A percentile compares a stretch with the other conserved stretches of the same genome.
These are phyloP conservation scores for Cephus pygmeus DNA, from an alignment of 2,888 invertebrate species.

Conservation along the genomic window DNA sequence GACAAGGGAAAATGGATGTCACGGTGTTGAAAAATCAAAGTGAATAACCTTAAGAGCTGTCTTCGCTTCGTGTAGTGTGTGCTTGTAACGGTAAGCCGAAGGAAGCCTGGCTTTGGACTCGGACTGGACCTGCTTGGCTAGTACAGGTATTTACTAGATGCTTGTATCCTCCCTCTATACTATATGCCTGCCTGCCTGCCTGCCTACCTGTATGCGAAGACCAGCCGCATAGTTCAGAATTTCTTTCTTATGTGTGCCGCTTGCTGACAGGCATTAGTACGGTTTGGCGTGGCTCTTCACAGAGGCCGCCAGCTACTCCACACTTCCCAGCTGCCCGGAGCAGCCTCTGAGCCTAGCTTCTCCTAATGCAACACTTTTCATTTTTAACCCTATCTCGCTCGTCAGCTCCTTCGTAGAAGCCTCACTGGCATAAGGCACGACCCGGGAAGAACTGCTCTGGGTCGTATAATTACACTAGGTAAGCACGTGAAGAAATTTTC, in stretches of 20 bases:
- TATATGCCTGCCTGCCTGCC: slow-evolving; percentile 8
- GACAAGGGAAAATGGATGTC: not conserved
- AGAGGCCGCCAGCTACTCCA: slow-evolving; percentile 43
- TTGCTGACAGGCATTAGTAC: slow-evolving; percentile 31
- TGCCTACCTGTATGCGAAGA: slow-evolving; percentile 22
- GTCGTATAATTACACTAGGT: not conserved
- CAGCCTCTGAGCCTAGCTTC: not conserved
- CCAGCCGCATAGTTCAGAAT: slow-evolving; percentile 41
- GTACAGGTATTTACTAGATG: slow-evolving; percentile 55
- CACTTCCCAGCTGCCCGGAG: not conserved
- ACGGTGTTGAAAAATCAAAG: not conserved
- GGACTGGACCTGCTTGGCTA: slow-evolving; percentile 49
- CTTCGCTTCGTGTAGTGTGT: slow-evolving; percentile 24
- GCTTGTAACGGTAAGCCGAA: slow-evolving; percentile 46
- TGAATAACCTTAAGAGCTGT: not conserved
- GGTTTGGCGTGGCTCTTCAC: slow-evolving; percentile 29
- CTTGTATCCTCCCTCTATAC: slow-evolving; percentile 26
- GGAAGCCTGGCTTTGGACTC: slow-evolving; percentile 37
- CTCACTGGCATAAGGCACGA: not conserved
- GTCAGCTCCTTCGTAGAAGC: not conserved
- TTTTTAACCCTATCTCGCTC: not conserved
- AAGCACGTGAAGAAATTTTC: not conserved
- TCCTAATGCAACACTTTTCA: slow-evolving; percentile 9
- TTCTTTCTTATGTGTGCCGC: slow-evolving; percentile 32
- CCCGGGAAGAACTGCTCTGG: not conserved